These are phyloP conservation scores for Chionodraco myersi DNA, from an alignment of 2,113 vertebrate genomes.

Conservation along the genomic window DNA sequence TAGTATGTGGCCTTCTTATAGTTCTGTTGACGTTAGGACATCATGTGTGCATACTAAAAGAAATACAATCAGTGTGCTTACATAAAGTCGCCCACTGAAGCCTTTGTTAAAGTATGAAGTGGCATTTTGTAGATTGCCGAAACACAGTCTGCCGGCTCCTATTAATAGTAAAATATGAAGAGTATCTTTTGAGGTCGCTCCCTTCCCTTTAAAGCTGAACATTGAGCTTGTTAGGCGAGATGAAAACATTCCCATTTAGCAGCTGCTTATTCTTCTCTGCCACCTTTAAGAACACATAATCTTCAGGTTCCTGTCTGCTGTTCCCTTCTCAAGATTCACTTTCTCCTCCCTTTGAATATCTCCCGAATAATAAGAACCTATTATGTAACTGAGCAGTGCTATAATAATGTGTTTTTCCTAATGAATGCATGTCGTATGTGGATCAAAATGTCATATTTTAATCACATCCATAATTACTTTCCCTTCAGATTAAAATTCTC, in stretches of 20 bases:
- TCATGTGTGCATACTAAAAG: constrained; percentile 12
- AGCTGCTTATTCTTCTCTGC: constrained; percentile 63
- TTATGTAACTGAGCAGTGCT: constrained; percentile 51
- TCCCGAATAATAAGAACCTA: constrained; percentile 52
- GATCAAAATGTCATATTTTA: constrained; percentile 81
- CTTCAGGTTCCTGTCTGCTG: constrained; percentile 35
- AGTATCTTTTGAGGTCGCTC: constrained; percentile 78
- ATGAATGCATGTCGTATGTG: constrained; percentile 70
- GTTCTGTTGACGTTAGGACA: constrained; percentile 13
- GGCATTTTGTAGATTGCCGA: constrained; percentile 56
- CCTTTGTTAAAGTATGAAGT: constrained; percentile 51
- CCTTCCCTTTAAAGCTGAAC: constrained; percentile 59
- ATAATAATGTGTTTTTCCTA: constrained; percentile 64
- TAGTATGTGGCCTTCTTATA: not conserved
- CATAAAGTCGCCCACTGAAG: constrained; percentile 40
- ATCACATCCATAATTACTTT: constrained; percentile 85
- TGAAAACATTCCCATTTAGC: constrained; percentile 67
- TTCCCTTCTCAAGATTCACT: constrained; percentile 43
- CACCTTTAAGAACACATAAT: constrained; percentile 54
- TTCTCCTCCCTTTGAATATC: constrained; percentile 37
- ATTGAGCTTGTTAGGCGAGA: constrained; percentile 71
- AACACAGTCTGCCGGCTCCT: constrained; percentile 64
- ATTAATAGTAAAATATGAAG: constrained; percentile 76
- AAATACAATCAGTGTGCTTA: constrained; percentile 40
- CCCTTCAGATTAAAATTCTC: constrained; percentile 88